These are phyloP conservation scores for Campaea margaritaria DNA, from an alignment of 2,888 invertebrate species.

Conservation along the genomic window DNA sequence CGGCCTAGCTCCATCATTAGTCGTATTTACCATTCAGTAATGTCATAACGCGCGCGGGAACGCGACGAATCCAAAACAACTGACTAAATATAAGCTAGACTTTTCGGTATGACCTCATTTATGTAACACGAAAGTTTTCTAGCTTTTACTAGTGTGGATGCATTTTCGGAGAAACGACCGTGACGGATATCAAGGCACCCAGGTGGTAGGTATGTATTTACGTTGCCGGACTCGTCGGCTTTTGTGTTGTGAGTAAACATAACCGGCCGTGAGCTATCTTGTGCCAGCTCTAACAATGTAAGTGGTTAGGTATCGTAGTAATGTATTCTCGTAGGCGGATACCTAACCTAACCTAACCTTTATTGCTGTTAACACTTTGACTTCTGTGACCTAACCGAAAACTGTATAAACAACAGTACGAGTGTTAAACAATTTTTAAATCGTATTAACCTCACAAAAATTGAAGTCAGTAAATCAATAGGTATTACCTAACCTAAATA, in stretches of 20 bases:
- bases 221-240: conserved; percentile 18
- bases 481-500: too few relatives aligned
- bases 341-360: too few relatives aligned
- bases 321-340: too few relatives aligned
- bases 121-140: conserved; percentile 15
- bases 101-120: conserved; percentile 26
- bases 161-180: conserved; percentile 27
- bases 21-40: conserved; percentile 25
- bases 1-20: conserved; percentile 44
- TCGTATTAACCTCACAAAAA: too few relatives aligned
- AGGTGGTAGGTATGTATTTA: conserved; percentile 34
- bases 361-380: too few relatives aligned
- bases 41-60: conserved; percentile 12
- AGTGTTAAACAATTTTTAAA: too few relatives aligned
- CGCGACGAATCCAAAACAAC: conserved; percentile 27
- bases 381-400: too few relatives aligned
- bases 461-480: too few relatives aligned
- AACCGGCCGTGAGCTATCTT: background rate
- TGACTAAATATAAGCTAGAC: conserved; percentile 30
- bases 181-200: conserved; percentile 27
- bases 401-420: too few relatives aligned
- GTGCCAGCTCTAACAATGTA: background rate
- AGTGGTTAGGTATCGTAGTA: background rate
- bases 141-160: conserved; percentile 18
- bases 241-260: conserved; percentile 31